phyloP scores from a whole-genome alignment of 2,797 vertebrate species.

The Lithobates pipiens region DNA sequence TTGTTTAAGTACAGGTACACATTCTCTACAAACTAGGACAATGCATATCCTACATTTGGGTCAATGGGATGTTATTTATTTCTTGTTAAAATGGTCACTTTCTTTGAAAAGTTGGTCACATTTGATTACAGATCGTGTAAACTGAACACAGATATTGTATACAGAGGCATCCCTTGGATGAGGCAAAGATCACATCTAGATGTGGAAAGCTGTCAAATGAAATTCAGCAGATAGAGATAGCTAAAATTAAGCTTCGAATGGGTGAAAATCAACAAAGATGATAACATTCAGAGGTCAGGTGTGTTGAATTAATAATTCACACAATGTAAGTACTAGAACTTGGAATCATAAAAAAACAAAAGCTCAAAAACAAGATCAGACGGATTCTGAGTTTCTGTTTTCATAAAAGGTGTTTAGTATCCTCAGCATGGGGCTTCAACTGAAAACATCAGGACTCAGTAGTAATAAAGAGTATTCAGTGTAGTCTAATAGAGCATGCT shows the following conservation, averaged over 20 bases:
- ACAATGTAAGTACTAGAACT: constrained; percentile 29
- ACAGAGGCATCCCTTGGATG: background rate
- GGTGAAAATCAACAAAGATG: constrained; percentile 43
- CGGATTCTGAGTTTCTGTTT: constrained; percentile 41
- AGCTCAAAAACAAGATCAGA: constrained; percentile 52
- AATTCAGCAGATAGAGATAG: constrained; percentile 31
- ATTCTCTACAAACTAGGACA: too few species aligned
- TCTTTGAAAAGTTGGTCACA: too few species aligned
- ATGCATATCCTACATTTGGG: too few species aligned
- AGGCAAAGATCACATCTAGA: constrained; percentile 23
- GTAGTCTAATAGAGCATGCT: constrained; percentile 10
- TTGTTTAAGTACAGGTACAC: too few species aligned
- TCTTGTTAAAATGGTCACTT: too few species aligned
- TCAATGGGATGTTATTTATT: too few species aligned
- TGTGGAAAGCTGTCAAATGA: constrained; percentile 37
- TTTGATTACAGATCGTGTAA: background rate
- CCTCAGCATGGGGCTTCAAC: constrained; percentile 38
- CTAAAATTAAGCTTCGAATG: constrained; percentile 44
- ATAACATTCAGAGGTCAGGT: constrained; percentile 44
- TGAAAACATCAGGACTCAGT: constrained; percentile 4
- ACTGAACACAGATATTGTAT: background rate
- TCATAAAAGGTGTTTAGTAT: constrained; percentile 55
- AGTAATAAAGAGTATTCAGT: constrained; percentile 11
- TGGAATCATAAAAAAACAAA: constrained; percentile 29
- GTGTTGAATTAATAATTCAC: constrained; percentile 60